phyloP scores from a whole-genome alignment of 2,113 vertebrate species.

The Pteruthius melanotis region DNA sequence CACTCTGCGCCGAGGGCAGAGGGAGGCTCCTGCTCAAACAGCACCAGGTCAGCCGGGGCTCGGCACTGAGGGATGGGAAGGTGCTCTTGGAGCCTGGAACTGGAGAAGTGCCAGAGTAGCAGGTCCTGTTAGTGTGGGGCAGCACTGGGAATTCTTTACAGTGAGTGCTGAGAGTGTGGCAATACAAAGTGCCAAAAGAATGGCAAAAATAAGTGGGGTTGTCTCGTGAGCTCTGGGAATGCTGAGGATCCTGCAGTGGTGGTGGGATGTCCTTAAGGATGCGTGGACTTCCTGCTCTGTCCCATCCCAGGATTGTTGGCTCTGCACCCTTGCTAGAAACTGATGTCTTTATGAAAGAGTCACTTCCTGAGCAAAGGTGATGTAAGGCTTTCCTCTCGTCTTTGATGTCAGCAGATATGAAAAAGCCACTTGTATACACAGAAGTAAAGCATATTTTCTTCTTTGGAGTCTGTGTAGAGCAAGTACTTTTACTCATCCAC shows the following conservation, averaged over 20 bases:
- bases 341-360: not conserved
- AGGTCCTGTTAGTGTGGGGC: not conserved
- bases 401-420: not conserved
- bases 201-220: not conserved
- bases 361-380: not conserved
- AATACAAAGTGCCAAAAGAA: not conserved
- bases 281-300: not conserved
- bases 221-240: not conserved
- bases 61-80: constrained; percentile 68
- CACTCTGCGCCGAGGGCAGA: constrained; percentile 64
- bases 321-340: not conserved
- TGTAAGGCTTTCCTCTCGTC: not conserved
- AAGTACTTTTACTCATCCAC: not conserved
- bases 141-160: not conserved
- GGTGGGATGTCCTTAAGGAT: not conserved
- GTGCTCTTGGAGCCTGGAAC: not conserved
- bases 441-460: constrained; percentile 27
- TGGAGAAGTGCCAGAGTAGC: not conserved
- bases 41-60: constrained; percentile 77
- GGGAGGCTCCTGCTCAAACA: constrained; percentile 71
- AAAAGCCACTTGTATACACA: not conserved
- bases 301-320: not conserved
- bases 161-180: not conserved
- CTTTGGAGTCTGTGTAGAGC: not conserved
- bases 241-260: not conserved